Base-by-base conservation (phyloP, 1,140 invertebrate species). In the Zaprionus davidi region DNA sequence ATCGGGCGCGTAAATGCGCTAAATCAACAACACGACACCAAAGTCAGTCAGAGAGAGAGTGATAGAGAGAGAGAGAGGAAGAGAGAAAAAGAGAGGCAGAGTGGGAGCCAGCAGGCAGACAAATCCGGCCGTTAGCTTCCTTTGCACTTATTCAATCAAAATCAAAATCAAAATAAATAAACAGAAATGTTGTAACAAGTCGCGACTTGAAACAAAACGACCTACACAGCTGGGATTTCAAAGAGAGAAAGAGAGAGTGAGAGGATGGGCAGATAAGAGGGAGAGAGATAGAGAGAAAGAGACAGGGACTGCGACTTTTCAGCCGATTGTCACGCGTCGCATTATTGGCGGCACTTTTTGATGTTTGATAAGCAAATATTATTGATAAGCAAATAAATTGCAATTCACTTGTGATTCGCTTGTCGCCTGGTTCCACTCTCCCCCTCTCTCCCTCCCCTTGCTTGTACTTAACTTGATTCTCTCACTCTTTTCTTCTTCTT, bases 91-190 rank as follows among this genome's bases (percentile, higher is more conserved):
- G n/a, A 34, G 12, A 6, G 31, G 62, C 57, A 46, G 64, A 46
- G 51, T 63, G 28, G 44, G 44, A 28, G 44, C 20, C 51, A 7
- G 58, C n/a, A 22, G 49, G 55, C n/a, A 13, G 17, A 7, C 17
- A 38, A 57, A 69, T 72, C 71, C 59, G 34, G 51, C 68, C 66
- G 62, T 58, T 73, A 55, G 74, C 76, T 81, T 70, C 71, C 70
- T 72, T 68, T 72, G 79, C 82, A 85, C 82, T 85, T 85, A 85
- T 85, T 85, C 79, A 85, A 85, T 85, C 82, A 82, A 82, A 82
- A 76, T 81, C 78, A 46, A 56, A 67, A 68, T 73, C 60, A 78
- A 85, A 85, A 85, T 85, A 85, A 85, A 81, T 85, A 78, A 78
- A 81, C 63, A 75, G 51, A 59, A 77, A 60, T 63, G 44, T 57